Base-by-base conservation (phyloP, 2,113 vertebrate species). In the Machaerirhynchus nigripectus region DNA sequence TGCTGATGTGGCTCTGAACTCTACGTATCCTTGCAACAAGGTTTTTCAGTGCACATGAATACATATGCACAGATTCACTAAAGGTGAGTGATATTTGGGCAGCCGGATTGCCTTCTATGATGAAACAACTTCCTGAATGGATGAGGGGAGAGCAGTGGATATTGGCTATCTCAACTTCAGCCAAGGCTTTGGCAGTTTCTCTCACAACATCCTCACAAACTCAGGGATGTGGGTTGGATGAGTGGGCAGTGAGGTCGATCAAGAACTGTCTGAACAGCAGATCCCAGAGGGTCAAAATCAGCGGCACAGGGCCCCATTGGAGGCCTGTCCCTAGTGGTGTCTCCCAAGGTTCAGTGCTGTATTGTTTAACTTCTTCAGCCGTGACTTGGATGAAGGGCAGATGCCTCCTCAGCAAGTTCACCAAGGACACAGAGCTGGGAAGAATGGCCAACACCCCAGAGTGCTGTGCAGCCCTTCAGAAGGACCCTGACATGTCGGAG, bases 381-480 rank as follows among this genome's bases (percentile, higher is more conserved):
- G 2, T 42, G 14, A 23, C 44, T 28, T 37, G 37, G 6, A 18
- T 56, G 49, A 49, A 31, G 56, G 20, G 1, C 26, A 31, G 30
- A 21, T 18, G 16, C 20, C 20, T 64, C 7, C 49, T 64, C 31
- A 56, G 30, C 35, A 71, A 21, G 13, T 31, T 56, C n/a, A 63
- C 33, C 11, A 2, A 42, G 22, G 4, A 42, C 21, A 35, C 24
- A 49, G 4, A 80, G 14, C 4, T 49, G 26, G 21, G 35, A 9
- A 1, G 6, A 56, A 15, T 12, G 14, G 26, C 21, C 1, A 0
- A 8, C 5, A 17, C 13, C 19, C 26, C 1, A 0, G 21, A 31
- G 26, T 0, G 42, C 26, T 57, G 26, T 49, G 11, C 42, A 31
- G 11, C 26, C 57, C 50, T 71, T 71, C 57, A 64, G 35, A 64